These are phyloP conservation scores for Leptinotarsa undecemlineata DNA, from an alignment of 1,140 invertebrate species.

Conservation along the genomic window DNA sequence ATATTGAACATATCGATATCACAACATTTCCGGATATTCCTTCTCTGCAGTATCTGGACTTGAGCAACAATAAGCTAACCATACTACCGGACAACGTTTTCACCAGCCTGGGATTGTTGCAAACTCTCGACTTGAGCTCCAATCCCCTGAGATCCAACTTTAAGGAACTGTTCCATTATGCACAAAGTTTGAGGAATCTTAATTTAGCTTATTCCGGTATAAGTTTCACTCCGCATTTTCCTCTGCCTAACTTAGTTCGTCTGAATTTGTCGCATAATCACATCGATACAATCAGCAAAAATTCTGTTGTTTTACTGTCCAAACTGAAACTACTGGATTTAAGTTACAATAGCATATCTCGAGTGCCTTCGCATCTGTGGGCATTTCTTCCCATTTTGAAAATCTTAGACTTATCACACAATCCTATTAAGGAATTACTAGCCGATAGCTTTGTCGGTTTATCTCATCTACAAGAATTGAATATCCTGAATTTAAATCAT, in stretches of 20 bases:
- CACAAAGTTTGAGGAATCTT: slow-evolving; percentile 76
- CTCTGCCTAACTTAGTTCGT: slow-evolving; percentile 70
- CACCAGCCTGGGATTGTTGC: slow-evolving; percentile 75
- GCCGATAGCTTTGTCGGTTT: slow-evolving; percentile 61
- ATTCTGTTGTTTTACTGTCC: slow-evolving; percentile 66
- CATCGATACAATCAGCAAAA: slow-evolving; percentile 65
- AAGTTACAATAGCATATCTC: slow-evolving; percentile 67
- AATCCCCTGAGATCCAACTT: slow-evolving; percentile 84
- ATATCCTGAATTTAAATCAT: slow-evolving; percentile 62
- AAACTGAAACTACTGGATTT: slow-evolving; percentile 68
- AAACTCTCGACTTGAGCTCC: slow-evolving; percentile 77
- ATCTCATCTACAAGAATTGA: slow-evolving; percentile 61
- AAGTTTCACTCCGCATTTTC: slow-evolving; percentile 71
- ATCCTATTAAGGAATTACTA: slow-evolving; percentile 53
- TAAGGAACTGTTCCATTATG: slow-evolving; percentile 87
- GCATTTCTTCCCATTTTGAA: slow-evolving; percentile 49
- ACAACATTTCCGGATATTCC: slow-evolving; percentile 85
- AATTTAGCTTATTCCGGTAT: slow-evolving; percentile 76
- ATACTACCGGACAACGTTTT: slow-evolving; percentile 89
- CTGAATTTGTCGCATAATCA: slow-evolving; percentile 78
- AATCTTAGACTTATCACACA: slow-evolving; percentile 52
- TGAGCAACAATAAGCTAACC: slow-evolving; percentile 79
- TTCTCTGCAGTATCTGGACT: slow-evolving; percentile 74
- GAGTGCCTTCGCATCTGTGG: slow-evolving; percentile 67
- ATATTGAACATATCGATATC: slow-evolving; percentile 83